phyloP scores from a whole-genome alignment of 2,113 vertebrate genomes.

The Cynoglossus semilaevis region DNA sequence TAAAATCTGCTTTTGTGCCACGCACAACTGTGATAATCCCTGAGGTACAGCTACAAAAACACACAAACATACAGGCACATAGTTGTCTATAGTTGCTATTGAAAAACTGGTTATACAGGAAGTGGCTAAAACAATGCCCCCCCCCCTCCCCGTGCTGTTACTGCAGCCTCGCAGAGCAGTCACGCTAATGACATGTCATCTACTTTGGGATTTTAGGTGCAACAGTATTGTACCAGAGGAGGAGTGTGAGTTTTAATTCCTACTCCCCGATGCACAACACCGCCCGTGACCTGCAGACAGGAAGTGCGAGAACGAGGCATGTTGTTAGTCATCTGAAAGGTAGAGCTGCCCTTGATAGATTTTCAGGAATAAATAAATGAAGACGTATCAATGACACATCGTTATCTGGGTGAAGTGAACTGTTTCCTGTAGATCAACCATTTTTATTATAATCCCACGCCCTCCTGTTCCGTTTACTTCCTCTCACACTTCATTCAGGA shows the following conservation, averaged over 20 bases:
- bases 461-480: conserved; percentile 3
- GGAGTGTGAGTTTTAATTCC: background rate
- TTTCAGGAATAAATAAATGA: background rate
- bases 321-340: conserved; percentile 1
- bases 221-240: background rate
- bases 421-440: too few relatives aligned
- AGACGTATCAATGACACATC: background rate
- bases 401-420: too few relatives aligned
- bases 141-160: conserved; percentile 39
- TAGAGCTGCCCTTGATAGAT: background rate
- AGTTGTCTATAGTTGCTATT: conserved; percentile 26
- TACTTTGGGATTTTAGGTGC: conserved; percentile 26
- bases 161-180: conserved; percentile 25
- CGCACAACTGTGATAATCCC: conserved; percentile 18
- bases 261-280: background rate
- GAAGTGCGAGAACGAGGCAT: background rate
- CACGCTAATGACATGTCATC: conserved; percentile 32
- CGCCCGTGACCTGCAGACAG: too few relatives aligned
- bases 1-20: background rate
- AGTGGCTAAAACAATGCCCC: conserved; percentile 59
- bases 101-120: conserved; percentile 72
- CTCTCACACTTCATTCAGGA: conserved; percentile 4
- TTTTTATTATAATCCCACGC: background rate
- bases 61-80: background rate
- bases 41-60: conserved; percentile 17